Percentiles rank a stretch among this genome's conserved stretches.
phyloP scores from a whole-genome alignment of 2,113 vertebrate genomes.

The Thunnus maccoyii region DNA sequence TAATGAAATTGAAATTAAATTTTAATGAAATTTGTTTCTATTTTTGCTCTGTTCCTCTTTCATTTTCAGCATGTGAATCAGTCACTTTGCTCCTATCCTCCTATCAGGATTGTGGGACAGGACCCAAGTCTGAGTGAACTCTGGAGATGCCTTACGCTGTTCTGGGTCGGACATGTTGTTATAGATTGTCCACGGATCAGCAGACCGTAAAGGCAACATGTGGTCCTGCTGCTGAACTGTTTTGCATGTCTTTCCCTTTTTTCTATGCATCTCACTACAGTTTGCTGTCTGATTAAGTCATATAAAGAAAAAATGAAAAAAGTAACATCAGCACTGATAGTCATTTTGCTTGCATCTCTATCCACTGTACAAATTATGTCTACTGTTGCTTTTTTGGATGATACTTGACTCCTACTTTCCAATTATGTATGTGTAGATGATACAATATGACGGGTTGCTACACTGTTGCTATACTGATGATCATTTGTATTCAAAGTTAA shows the following conservation, averaged over 20 bases:
- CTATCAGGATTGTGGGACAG: not conserved
- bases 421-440: not conserved
- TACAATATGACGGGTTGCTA: slow-evolving; percentile 4
- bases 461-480: slow-evolving; percentile 6
- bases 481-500: slow-evolving; percentile 4
- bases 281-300: not conserved
- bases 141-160: not conserved
- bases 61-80: not conserved
- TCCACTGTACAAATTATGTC: not conserved
- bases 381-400: slow-evolving; percentile 24
- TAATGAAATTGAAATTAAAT: no score
- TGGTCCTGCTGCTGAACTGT: slow-evolving; percentile 22
- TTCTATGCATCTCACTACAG: slow-evolving; percentile 6
- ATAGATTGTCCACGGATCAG: slow-evolving; percentile 16
- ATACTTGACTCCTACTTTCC: not conserved
- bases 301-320: not conserved
- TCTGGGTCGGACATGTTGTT: slow-evolving; percentile 7
- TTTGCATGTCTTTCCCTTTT: slow-evolving; percentile 43
- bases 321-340: not conserved
- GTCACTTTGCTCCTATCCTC: slow-evolving; percentile 6
- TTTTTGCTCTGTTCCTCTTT: no score
- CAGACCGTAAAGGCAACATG: slow-evolving; percentile 18
- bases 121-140: not conserved
- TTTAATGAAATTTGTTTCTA: no score
- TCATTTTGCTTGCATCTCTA: slow-evolving; percentile 18